These are phyloP conservation scores for Armadillidium nasatum DNA, from an alignment of 1,140 invertebrate genomes.

Conservation along the genomic window DNA sequence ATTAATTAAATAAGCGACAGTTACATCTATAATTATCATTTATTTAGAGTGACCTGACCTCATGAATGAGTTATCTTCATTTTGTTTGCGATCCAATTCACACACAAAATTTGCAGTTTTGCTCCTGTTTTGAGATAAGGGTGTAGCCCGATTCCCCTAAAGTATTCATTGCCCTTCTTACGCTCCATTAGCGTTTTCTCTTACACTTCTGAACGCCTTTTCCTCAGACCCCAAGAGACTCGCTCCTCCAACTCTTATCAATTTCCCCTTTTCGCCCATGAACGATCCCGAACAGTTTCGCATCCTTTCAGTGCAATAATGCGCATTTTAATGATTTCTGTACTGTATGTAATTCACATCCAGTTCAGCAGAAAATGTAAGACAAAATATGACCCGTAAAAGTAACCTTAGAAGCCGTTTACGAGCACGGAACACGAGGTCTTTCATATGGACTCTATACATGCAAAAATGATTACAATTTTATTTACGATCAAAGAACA, in stretches of 20 bases:
- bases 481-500: too few relatives aligned
- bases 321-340: not conserved
- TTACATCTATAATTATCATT: not conserved
- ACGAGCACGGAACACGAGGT: too few relatives aligned
- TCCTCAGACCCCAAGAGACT: not conserved
- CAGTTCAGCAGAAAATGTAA: too few relatives aligned
- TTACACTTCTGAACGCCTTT: not conserved
- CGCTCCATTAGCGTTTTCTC: not conserved
- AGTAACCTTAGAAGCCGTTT: too few relatives aligned
- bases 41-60: not conserved
- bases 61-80: not conserved
- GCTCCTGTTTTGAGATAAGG: too few relatives aligned
- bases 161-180: slow-evolving; percentile 3
- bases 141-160: not conserved
- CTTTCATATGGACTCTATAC: too few relatives aligned
- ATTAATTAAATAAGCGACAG: not conserved
- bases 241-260: not conserved
- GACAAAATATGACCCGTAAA: too few relatives aligned
- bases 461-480: too few relatives aligned
- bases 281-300: not conserved
- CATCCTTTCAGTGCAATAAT: slow-evolving; percentile 4
- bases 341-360: too few relatives aligned
- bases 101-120: not conserved
- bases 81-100: not conserved
- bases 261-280: not conserved